Base-by-base conservation (phyloP, 2,888 invertebrate species). In the Tyria jacobaeae region DNA sequence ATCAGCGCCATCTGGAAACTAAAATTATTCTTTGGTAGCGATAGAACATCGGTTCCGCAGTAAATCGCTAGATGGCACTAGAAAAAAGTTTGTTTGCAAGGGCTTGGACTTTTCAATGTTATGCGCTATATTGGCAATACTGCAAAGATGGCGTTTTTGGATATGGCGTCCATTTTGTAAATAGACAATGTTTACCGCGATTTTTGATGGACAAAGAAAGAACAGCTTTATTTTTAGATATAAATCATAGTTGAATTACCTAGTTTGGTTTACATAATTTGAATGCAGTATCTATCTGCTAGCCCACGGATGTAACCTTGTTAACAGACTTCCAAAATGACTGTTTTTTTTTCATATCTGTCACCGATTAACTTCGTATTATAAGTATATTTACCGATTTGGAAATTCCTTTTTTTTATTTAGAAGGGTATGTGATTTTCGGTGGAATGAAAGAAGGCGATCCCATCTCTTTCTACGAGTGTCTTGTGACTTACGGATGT, bases 111-210 rank as follows among this genome's bases (percentile, higher is more conserved):
- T 47, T 52, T 59, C 65, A n/a, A 49, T 58, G 56, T 41, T 66
- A 52, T 58, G 68, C 61, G 52, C 75, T 68, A 68, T 75, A 64
- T 75, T 75, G 73, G 73, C 54, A 34, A 24, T 63, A 47, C 60
- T 71, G 62, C 44, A 61, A 64, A 77, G 76, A 77, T 73, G 76
- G 78, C 73, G 74, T 64, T 67, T 63, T 56, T 44, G 51, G 25
- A 52, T 56, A 52, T 48, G 63, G 65, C 74, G 44, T 74, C 74
- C 77, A 77, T 77, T 74, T 75, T 77, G 75, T 75, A 71, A 72
- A 74, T 71, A 71, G 53, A 63, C 56, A 62, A 58, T 67, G 60
- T 74, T 72, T 75, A 72, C 65, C 70, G 70, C 54, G 37, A 24
- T 9, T 34, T 35, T 9, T 49, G 27, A 27, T 27, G 48, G 25